Percentiles rank a stretch among this genome's conserved stretches.
These are phyloP conservation scores for Drosophila testacea DNA, from an alignment of 2,888 invertebrate genomes.

Conservation along the genomic window DNA sequence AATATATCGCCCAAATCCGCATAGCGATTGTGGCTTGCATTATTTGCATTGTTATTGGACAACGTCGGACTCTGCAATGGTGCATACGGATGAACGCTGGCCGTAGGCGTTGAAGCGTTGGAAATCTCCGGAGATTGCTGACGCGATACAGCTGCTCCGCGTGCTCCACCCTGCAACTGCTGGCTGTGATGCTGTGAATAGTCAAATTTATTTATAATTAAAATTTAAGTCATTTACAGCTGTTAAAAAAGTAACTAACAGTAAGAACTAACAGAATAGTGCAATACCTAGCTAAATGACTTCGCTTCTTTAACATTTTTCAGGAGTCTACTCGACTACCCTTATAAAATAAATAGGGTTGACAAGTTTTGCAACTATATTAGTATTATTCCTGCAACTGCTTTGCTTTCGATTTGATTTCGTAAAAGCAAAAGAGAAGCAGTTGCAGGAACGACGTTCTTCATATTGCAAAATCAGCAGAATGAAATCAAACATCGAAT, in stretches of 20 bases:
- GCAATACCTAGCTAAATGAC: no score
- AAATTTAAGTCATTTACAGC: background rate
- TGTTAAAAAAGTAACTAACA: background rate
- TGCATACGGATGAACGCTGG: constrained; percentile 91
- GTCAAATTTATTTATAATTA: background rate
- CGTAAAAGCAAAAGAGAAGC: no score
- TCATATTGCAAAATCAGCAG: no score
- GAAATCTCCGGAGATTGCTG: constrained; percentile 92
- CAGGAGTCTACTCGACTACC: no score
- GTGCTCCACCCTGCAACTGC: constrained; percentile 76
- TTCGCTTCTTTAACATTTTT: no score
- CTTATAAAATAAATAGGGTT: no score
- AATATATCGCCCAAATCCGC: constrained; percentile 92
- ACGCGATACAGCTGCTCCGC: constrained; percentile 72
- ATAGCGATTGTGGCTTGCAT: constrained; percentile 83
- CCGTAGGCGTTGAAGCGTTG: constrained; percentile 87
- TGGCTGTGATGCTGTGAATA: constrained; percentile 85
- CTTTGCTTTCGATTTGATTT: no score
- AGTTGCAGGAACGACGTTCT: no score
- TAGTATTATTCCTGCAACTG: no score
- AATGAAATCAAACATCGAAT: no score
- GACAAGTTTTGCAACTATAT: no score
- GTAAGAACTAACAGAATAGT: no score
- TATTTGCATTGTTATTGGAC: constrained; percentile 87
- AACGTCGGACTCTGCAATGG: constrained; percentile 91